Conservation (phyloP, 1,140 invertebrate species). For the Frieseomelitta varia region DNA sequence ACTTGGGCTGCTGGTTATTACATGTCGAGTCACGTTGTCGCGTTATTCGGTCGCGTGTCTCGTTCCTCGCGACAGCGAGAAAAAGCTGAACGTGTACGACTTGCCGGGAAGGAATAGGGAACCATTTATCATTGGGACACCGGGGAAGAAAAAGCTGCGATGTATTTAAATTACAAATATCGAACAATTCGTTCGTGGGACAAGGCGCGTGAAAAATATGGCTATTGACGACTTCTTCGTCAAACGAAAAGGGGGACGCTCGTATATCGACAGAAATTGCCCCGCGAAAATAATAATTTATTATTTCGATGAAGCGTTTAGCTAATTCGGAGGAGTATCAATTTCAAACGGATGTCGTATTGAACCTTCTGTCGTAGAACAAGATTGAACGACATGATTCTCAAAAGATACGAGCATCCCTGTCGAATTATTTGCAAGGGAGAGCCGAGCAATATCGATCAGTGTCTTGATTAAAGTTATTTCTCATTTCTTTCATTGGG, state of each 20-base stretch:
- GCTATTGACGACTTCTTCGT: not conserved
- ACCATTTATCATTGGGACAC: not conserved
- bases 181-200: not conserved
- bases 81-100: not conserved
- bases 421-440: not conserved
- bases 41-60: not conserved
- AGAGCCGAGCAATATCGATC: no score
- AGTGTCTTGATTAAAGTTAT: no score
- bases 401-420: not conserved
- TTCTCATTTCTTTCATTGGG: no score
- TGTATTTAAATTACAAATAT: constrained; percentile 14
- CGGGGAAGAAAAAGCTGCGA: not conserved
- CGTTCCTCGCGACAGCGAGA: not conserved
- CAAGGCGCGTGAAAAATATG: not conserved
- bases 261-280: not conserved
- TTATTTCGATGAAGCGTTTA: not conserved
- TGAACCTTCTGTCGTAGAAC: not conserved
- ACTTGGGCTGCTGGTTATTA: not conserved
- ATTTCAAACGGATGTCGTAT: not conserved
- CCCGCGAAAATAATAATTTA: not conserved
- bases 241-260: not conserved
- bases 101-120: not conserved
- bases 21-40: not conserved
- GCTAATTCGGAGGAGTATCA: not conserved
- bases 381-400: not conserved